These are phyloP conservation scores for Cetoscarus ocellatus DNA, from an alignment of 2,797 vertebrate genomes.

Conservation along the genomic window DNA sequence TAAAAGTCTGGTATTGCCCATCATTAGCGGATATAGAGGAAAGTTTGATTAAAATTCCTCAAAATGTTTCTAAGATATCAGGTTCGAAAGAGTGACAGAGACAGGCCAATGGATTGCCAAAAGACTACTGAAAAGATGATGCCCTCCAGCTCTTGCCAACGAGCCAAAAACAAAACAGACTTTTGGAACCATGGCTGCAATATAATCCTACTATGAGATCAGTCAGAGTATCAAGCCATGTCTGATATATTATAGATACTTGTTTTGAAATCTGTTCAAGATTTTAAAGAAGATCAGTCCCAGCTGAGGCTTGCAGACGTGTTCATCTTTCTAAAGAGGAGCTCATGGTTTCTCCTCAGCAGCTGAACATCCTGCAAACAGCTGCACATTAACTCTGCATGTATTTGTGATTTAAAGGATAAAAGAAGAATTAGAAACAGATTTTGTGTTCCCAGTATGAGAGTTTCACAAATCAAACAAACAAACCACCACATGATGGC, in stretches of 20 bases:
- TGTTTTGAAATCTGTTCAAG: slow-evolving; percentile 13
- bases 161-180: too few relatives aligned
- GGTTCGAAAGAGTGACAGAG: too few relatives aligned
- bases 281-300: not conserved
- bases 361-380: not conserved
- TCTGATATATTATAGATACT: slow-evolving; percentile 22
- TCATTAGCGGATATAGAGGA: too few relatives aligned
- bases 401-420: not conserved
- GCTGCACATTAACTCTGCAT: slow-evolving; percentile 17
- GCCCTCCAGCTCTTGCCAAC: too few relatives aligned
- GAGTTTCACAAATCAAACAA: not conserved
- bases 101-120: too few relatives aligned
- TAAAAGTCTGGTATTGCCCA: too few relatives aligned
- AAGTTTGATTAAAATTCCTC: too few relatives aligned
- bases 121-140: too few relatives aligned
- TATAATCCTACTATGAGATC: not conserved
- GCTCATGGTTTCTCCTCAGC: slow-evolving; percentile 4
- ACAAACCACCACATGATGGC: too few relatives aligned
- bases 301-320: not conserved
- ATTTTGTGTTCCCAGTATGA: not conserved
- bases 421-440: not conserved
- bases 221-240: not conserved
- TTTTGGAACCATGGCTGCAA: too few relatives aligned
- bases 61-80: too few relatives aligned
- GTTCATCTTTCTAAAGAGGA: slow-evolving; percentile 8